These are phyloP conservation scores for Coenobita brevimanus DNA, from an alignment of 1,140 invertebrate genomes.

Conservation along the genomic window DNA sequence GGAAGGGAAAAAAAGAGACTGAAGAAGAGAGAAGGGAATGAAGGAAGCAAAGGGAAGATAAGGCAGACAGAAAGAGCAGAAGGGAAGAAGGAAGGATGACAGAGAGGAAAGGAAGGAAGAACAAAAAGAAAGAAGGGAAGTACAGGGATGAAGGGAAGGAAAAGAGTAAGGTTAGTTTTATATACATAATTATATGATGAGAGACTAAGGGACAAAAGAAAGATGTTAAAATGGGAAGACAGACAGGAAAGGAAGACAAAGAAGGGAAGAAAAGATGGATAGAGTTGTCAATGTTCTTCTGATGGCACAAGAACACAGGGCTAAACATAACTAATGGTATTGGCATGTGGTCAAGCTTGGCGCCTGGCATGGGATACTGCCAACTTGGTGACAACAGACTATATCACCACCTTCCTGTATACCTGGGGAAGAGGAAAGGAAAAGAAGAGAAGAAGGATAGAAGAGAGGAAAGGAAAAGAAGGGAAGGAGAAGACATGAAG, in stretches of 20 bases:
- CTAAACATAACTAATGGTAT: no score
- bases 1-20: no score
- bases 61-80: not conserved
- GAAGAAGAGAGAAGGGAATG: no score
- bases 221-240: not conserved
- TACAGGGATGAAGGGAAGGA: not conserved
- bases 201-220: not conserved
- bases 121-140: not conserved
- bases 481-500: not conserved
- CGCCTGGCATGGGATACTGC: no score
- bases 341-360: no score
- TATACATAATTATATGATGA: not conserved
- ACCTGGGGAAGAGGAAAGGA: no score
- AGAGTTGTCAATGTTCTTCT: no score
- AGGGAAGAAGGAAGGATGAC: not conserved
- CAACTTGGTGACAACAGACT: no score
- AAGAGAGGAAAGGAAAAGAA: not conserved
- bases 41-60: no score
- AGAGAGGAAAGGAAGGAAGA: not conserved
- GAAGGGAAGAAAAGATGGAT: slow-evolving; percentile 1
- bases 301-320: no score
- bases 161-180: not conserved
- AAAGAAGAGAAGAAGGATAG: not conserved
- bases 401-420: no score
- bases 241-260: not conserved